A percentile compares a stretch with the other conserved stretches of the same genome.
phyloP scores from a whole-genome alignment of 2,113 vertebrate species.

The Elachura formosa region DNA sequence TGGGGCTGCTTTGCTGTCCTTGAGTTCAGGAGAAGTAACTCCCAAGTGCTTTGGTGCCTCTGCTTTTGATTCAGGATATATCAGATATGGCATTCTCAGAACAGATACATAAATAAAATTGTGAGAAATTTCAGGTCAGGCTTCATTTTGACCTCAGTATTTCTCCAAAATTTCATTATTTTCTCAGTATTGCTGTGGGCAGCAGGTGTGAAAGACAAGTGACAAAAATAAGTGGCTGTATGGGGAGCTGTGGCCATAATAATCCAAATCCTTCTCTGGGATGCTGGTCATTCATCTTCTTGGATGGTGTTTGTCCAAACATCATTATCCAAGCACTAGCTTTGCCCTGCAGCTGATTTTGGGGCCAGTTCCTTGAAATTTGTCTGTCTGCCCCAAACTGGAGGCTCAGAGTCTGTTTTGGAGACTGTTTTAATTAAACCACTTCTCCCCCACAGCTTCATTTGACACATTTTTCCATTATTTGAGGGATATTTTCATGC shows the following conservation, averaged over 20 bases:
- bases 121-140: neutral
- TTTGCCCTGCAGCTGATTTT: neutral
- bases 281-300: fast-evolving
- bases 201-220: neutral
- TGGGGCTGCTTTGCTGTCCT: neutral
- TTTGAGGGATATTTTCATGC: neutral
- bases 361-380: neutral
- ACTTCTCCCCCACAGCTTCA: neutral
- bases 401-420: neutral
- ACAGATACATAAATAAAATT: neutral
- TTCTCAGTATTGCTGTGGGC: fast-evolving
- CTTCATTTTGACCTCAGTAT: neutral
- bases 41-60: neutral
- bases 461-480: neutral
- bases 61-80: neutral
- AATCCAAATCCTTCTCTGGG: neutral
- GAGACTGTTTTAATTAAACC: neutral
- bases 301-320: neutral
- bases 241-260: neutral
- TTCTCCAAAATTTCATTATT: no score
- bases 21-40: neutral
- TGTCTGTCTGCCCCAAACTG: neutral
- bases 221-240: fast-evolving
- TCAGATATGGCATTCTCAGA: neutral
- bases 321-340: neutral